phyloP scores from a whole-genome alignment of 37 sponge, comb jelly and placozoan genomes.

The Tethya wilhelma region DNA sequence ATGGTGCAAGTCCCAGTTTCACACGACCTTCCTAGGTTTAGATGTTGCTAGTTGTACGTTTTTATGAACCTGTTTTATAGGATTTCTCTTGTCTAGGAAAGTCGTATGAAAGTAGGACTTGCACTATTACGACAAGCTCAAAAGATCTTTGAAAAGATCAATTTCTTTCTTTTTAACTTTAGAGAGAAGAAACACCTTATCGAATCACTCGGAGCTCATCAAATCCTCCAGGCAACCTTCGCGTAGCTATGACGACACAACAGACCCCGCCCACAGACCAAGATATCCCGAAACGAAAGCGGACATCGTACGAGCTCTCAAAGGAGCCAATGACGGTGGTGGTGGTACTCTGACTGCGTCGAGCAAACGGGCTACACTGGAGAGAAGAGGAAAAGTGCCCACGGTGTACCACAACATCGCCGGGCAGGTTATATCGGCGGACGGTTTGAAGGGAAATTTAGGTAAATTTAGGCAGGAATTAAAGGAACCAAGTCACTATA shows the following conservation, averaged over 20 bases:
- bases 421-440: conserved; percentile 56
- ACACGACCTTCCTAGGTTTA: no score
- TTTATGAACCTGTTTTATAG: no score
- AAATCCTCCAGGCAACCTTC: neutral
- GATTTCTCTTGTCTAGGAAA: no score
- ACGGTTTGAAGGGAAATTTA: conserved; percentile 67
- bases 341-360: neutral
- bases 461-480: conserved; percentile 46
- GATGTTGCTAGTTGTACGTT: no score
- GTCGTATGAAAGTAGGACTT: no score
- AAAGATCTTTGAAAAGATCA: neutral
- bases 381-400: neutral
- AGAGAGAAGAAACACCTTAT: neutral
- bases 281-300: conserved; percentile 22
- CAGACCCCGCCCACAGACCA: conserved; percentile 1
- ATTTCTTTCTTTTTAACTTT: neutral
- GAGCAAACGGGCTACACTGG: neutral
- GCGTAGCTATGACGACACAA: neutral
- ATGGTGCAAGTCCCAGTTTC: no score
- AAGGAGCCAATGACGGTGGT: neutral
- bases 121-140: no score
- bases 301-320: conserved; percentile 38
- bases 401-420: conserved; percentile 26
- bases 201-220: neutral
- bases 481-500: no score